Evolutionary conservation across 2,888 invertebrate genomes (phyloP), one percentile per base, ranked within the genome.

Genomic region (Halictus ligatus): DNA sequence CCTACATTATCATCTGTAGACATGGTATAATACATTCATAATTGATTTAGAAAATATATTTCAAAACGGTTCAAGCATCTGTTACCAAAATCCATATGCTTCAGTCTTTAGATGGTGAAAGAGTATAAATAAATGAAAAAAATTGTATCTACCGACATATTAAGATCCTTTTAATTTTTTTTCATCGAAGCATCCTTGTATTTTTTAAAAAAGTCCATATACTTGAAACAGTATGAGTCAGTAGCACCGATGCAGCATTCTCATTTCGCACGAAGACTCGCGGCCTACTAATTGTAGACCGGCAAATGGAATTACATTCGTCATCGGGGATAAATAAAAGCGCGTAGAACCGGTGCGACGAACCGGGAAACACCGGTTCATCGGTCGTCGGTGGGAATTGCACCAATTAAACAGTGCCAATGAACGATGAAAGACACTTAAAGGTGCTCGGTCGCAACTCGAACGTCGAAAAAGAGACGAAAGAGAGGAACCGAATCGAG

Each of bases 391-490:
- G 18, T 29, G 29, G 58, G 29, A 43, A 69, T 67, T 50, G 46
- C 67, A 29, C 64, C 75, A 80, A 80, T 80, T 80, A 74, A 69
- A 69, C 50, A 40, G 15, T 35, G 74, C 43, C 50, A 74, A 82
- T 48, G 46, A 58, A 69, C 21, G 78, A 72, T 29, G 58, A 43
- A 73, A 48, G 18, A 35, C 54, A 54, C 71, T 71, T 21, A 48
- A 64, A 54, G 35, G 43, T 60, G 67, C 21, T 64, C 21, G 15
- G 25, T 5, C 29, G 64, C 48, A 18, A 35, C 25, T 15, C 73
- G 46, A 58, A 48, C 15, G 77, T 50, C 18, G 40, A 67, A 25
- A 58, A 58, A 72, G 64, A 69, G 12, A 46, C 46, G 46, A 13
- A 12, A 10, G 46, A 2, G 46, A n/a, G 12, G 29, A 29, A 21